Conservation (phyloP, 2,797 vertebrate species). For the Pampus argenteus region DNA sequence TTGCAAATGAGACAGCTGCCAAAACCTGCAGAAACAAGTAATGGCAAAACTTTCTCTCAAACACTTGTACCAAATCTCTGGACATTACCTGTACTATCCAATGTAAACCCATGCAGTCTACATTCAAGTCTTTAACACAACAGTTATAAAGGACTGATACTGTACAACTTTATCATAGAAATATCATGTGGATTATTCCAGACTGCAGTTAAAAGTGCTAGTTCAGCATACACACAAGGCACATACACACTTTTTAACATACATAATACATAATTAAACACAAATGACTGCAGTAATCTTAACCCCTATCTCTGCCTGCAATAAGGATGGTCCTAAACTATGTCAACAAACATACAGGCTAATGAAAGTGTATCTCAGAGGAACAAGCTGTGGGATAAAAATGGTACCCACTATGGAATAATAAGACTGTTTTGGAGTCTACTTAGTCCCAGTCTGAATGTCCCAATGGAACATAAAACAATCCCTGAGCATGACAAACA, state of each 20-base stretch:
- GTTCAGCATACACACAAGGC: not conserved
- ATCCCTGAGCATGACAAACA: conserved; percentile 46
- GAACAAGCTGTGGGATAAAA: conserved; percentile 36
- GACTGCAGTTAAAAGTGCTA: not conserved
- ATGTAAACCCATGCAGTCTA: conserved; percentile 1
- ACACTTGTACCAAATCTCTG: not conserved
- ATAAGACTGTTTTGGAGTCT: not conserved
- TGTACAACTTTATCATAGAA: not conserved
- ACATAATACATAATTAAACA: not conserved
- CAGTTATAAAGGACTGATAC: not conserved
- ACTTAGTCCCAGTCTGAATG: conserved; percentile 12
- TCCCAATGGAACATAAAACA: conserved; percentile 24
- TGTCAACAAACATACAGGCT: conserved; percentile 15
- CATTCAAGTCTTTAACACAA: not conserved
- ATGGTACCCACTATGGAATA: not conserved
- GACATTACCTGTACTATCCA: not conserved
- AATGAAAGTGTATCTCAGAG: conserved; percentile 50
- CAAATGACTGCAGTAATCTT: not conserved
- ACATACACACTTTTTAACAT: too few relatives aligned
- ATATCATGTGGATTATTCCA: not conserved
- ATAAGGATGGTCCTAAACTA: not conserved
- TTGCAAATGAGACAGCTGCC: not conserved
- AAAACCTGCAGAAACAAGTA: not conserved
- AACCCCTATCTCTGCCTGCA: not conserved
- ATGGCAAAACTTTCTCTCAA: not conserved